Evolutionary conservation across 1,140 invertebrate species (phyloP), one percentile per base, ranked within the genome.

Genomic region (Heterodera schachtii): DNA sequence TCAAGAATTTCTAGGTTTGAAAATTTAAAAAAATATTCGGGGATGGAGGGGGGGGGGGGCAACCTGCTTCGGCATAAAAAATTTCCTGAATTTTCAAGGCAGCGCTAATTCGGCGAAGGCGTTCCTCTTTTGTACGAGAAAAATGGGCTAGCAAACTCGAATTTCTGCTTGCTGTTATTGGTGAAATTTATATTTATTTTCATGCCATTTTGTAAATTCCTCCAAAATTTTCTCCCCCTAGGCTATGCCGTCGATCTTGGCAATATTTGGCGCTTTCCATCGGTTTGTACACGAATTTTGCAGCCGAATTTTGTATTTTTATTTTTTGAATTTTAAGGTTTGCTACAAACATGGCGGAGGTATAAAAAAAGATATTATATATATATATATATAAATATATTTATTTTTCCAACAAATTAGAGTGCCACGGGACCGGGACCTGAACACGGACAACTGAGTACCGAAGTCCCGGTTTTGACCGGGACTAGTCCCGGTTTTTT

Each of bases 131-230:
- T 16, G 84, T 73, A 21, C 70, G 90, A 21, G 89, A 91, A 73
- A 85, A 87, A 60, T 96, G 95, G 95, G 93, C 93, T 73, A 95
- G 94, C 90, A 95, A 96, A 91, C 92, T 94, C 80, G 95, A 96
- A 91, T 96, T 97, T 90, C 92, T 97, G n/a, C 92, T 97, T 7
- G 95, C 95, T 46, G 95, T 96, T 75, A 95, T 96, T 83, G 95
- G 94, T 6, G 95, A 95, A 84, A 41, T 11, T 57, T 57, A 5
- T 75, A 19, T 6, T 49, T 49, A 94, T 94, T 43, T 13, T n/a
- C n/a, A n/a, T n/a, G n/a, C 9, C 47, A 49, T 80, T 80, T 19
- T 19, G 52, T 9, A 81, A 11, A 31, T 60, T 49, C 66, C n/a
- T n/a, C 31, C 13, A 31, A 11, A 52, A 64, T 60, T 64, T 60